These are phyloP conservation scores for Oxyscelio sp. DNA, from an alignment of 2,888 invertebrate genomes.

Conservation along the genomic window DNA sequence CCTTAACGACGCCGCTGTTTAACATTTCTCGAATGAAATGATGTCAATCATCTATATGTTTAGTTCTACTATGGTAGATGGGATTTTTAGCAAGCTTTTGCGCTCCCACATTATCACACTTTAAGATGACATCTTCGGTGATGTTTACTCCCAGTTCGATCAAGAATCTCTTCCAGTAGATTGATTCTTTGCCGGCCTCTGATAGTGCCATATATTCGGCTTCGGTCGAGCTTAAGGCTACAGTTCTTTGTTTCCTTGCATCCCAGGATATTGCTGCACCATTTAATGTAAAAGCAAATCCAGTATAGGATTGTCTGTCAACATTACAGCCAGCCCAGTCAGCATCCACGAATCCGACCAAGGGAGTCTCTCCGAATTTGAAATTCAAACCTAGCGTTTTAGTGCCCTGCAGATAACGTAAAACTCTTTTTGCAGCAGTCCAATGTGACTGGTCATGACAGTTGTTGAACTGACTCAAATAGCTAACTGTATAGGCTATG, in stretches of 20 bases:
- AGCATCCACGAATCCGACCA: neutral
- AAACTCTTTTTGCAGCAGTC: too few relatives aligned
- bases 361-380: too few relatives aligned
- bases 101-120: slow-evolving; percentile 5
- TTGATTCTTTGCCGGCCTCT: neutral
- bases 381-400: too few relatives aligned
- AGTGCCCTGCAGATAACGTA: too few relatives aligned
- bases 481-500: too few relatives aligned
- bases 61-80: neutral
- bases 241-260: neutral
- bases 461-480: too few relatives aligned
- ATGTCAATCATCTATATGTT: slow-evolving; percentile 14
- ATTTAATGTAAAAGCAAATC: too few relatives aligned
- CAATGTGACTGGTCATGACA: too few relatives aligned
- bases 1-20: neutral
- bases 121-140: neutral
- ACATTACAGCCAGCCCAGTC: neutral
- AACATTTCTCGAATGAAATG: slow-evolving; percentile 11
- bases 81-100: slow-evolving; percentile 4
- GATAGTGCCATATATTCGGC: too few relatives aligned
- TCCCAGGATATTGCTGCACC: too few relatives aligned
- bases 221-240: too few relatives aligned
- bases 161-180: neutral
- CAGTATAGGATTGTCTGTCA: neutral
- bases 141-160: neutral